phyloP scores from a whole-genome alignment of 2,797 vertebrate species.

The Pampus argenteus region DNA sequence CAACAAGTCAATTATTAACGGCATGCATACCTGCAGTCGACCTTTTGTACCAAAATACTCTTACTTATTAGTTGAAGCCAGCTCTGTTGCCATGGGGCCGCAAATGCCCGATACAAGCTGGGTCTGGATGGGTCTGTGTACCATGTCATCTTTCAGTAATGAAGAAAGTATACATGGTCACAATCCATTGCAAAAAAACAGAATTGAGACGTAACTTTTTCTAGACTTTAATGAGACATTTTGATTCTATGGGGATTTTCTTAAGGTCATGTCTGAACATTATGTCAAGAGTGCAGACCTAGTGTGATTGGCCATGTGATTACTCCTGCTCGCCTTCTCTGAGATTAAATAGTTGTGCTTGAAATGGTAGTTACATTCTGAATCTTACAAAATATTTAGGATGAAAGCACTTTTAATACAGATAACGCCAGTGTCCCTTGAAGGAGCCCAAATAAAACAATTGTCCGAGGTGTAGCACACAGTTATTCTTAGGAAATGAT shows the following conservation, averaged over 20 bases:
- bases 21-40: conserved; percentile 79
- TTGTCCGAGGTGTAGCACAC: conserved; percentile 6
- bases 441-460: not conserved
- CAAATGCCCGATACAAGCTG: too few species aligned
- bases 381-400: not conserved
- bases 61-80: conserved; percentile 83
- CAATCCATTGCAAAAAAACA: conserved; percentile 39
- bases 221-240: conserved; percentile 12
- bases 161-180: conserved; percentile 51
- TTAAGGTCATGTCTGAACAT: conserved; percentile 17
- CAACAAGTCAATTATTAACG: conserved; percentile 83
- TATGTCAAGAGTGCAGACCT: conserved; percentile 3
- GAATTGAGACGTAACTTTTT: conserved; percentile 1
- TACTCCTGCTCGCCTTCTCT: not conserved
- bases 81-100: conserved; percentile 82
- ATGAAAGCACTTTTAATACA: conserved; percentile 10
- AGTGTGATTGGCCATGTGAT: not conserved
- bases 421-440: not conserved
- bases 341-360: not conserved
- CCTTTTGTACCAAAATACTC: conserved; percentile 85
- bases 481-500: conserved; percentile 42
- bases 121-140: conserved; percentile 68
- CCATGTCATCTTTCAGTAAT: conserved; percentile 66
- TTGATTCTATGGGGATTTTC: not conserved
- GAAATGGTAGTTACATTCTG: not conserved